These are phyloP conservation scores for Stenodera caucasica DNA, from an alignment of 2,888 invertebrate species.

Conservation along the genomic window DNA sequence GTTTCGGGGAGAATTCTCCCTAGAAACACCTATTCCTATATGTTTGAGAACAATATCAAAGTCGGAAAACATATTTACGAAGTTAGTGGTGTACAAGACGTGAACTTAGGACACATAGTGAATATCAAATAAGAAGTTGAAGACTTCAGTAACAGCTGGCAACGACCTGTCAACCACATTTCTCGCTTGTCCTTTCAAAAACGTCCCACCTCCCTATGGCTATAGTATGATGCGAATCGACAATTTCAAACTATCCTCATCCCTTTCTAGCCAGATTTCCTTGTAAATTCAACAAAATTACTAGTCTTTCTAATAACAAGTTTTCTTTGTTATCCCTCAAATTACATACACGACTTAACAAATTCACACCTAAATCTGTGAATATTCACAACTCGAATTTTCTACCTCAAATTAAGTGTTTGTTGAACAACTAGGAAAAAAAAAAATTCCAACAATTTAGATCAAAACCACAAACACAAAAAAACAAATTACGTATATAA, in stretches of 20 bases:
- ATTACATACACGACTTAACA: background rate
- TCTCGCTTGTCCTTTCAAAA: slow-evolving; percentile 44
- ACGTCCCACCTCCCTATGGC: slow-evolving; percentile 33
- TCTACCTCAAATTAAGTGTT: too few species aligned
- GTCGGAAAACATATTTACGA: slow-evolving; percentile 48
- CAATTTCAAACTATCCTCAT: slow-evolving; percentile 39
- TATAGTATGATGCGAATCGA: slow-evolving; percentile 38
- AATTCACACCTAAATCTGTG: too few species aligned
- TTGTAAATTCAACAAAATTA: slow-evolving; percentile 26
- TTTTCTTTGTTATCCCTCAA: background rate
- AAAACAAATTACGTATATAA: slow-evolving; percentile 2
- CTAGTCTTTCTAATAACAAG: background rate
- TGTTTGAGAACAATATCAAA: slow-evolving; percentile 44
- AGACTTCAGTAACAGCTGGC: slow-evolving; percentile 52
- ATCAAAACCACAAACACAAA: background rate
- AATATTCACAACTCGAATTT: too few species aligned
- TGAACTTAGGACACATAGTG: slow-evolving; percentile 48
- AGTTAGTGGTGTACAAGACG: slow-evolving; percentile 47
- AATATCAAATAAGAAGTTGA: slow-evolving; percentile 54
- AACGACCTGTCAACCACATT: slow-evolving; percentile 53
- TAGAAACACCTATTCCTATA: slow-evolving; percentile 19
- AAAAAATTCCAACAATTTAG: background rate
- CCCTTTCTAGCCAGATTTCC: slow-evolving; percentile 28
- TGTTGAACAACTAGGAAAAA: too few species aligned
- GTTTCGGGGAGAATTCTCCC: too few species aligned